A percentile compares a stretch with the other conserved stretches of the same genome.
These are phyloP conservation scores for Marronus borbonicus DNA, from an alignment of 2,888 invertebrate species.

Conservation along the genomic window DNA sequence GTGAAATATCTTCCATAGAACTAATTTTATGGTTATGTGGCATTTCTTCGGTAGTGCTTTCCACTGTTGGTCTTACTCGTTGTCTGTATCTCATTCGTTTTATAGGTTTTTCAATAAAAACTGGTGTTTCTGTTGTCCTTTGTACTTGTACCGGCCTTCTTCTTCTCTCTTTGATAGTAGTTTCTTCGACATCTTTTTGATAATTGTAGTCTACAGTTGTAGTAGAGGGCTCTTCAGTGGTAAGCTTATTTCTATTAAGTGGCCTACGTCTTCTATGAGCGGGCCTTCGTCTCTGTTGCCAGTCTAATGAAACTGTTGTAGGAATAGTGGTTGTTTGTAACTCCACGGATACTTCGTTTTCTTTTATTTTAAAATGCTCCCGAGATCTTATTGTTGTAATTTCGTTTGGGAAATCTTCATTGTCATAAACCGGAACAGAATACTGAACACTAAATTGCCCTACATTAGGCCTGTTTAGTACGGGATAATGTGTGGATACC, in stretches of 20 bases:
- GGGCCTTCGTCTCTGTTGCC: conserved; percentile 54
- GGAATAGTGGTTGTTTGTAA: conserved; percentile 53
- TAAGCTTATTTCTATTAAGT: conserved; percentile 53
- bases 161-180: conserved; percentile 51
- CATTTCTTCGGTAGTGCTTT: conserved; percentile 37
- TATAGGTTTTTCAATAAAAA: conserved; percentile 37
- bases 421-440: conserved; percentile 43
- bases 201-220: conserved; percentile 59
- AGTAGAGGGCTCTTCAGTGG: conserved; percentile 51
- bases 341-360: conserved; percentile 46
- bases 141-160: conserved; percentile 57
- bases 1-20: conserved; percentile 28
- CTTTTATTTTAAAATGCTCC: conserved; percentile 39
- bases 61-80: conserved; percentile 57
- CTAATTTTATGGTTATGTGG: conserved; percentile 44
- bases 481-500: conserved; percentile 69
- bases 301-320: conserved; percentile 47
- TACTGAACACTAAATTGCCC: conserved; percentile 52
- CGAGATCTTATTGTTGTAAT: conserved; percentile 53
- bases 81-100: conserved; percentile 58
- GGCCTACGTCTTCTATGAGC: conserved; percentile 58
- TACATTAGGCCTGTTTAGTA: conserved; percentile 62
- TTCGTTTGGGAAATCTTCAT: conserved; percentile 51
- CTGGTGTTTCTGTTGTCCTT: conserved; percentile 52
- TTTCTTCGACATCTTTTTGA: conserved; percentile 59